These are phyloP conservation scores for Nephrocerus scutellatus DNA, from an alignment of 2,888 invertebrate genomes.

Conservation along the genomic window DNA sequence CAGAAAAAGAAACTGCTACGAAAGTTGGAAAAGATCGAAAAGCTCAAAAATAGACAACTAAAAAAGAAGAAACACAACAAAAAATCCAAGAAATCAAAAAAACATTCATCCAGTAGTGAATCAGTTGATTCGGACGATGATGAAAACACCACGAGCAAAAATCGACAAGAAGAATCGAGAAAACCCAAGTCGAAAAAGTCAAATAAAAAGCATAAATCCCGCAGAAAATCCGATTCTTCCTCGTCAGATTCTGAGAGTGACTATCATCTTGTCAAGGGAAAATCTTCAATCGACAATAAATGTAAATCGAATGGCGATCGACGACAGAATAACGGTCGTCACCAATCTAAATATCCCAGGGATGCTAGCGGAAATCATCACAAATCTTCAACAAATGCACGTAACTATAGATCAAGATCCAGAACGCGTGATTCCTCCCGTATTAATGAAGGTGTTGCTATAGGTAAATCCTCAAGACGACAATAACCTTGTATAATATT, in stretches of 20 bases:
- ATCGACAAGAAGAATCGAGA: constrained; percentile 13
- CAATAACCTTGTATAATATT: too few species aligned
- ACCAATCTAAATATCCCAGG: too few species aligned
- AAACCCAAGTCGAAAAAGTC: constrained; percentile 5
- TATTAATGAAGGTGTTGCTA: too few species aligned
- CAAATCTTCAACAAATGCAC: constrained; percentile 1
- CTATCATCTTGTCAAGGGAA: constrained; percentile 21
- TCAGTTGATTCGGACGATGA: constrained; percentile 6
- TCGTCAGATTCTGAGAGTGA: constrained; percentile 15
- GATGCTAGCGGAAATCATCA: too few species aligned
- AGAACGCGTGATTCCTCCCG: too few species aligned
- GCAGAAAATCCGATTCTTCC: constrained; percentile 9
- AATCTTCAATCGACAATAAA: constrained; percentile 4
- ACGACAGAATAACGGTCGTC: too few species aligned
- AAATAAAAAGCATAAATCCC: too few species aligned
- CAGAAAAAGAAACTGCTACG: constrained; percentile 88
- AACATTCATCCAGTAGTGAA: constrained; percentile 11
- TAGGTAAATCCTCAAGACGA: too few species aligned
- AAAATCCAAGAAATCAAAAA: constrained; percentile 23
- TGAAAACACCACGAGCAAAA: constrained; percentile 5
- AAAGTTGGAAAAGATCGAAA: constrained; percentile 63
- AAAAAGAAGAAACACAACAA: constrained; percentile 35
- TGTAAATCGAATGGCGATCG: too few species aligned
- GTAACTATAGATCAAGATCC: constrained; percentile 9
- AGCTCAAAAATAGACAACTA: constrained; percentile 29